These are phyloP conservation scores for Hippopotamyrus pictus DNA, from an alignment of 2,797 vertebrate genomes.

Conservation along the genomic window DNA sequence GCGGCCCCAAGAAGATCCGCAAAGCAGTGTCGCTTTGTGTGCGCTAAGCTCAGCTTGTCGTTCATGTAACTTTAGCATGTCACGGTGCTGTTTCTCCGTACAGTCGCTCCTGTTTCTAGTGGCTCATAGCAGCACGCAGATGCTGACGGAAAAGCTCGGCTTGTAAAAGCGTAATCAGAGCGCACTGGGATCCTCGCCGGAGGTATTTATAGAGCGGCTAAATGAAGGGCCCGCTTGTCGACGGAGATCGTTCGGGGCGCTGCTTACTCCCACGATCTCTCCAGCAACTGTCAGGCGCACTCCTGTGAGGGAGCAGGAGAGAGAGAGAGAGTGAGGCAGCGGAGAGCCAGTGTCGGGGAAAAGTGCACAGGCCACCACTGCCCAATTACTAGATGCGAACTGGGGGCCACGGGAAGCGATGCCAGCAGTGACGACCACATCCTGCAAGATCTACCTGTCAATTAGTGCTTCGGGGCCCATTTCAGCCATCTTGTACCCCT, in stretches of 20 bases:
- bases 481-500: conserved; percentile 31
- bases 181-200: not conserved
- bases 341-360: conserved; percentile 37
- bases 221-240: conserved; percentile 42
- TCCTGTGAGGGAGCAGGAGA: conserved; percentile 36
- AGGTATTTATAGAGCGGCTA: conserved; percentile 55
- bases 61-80: not conserved
- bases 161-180: not conserved
- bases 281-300: conserved; percentile 52
- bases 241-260: conserved; percentile 35
- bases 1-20: not conserved
- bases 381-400: conserved; percentile 58
- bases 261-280: conserved; percentile 36
- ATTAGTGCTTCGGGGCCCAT: conserved; percentile 51
- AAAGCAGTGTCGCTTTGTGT: not conserved
- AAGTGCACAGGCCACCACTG: conserved; percentile 43
- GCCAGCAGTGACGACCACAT: conserved; percentile 41
- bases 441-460: conserved; percentile 50
- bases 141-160: not conserved
- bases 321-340: conserved; percentile 31
- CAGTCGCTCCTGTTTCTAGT: not conserved
- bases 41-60: not conserved
- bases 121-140: not conserved
- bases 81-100: not conserved
- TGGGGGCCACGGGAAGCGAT: conserved; percentile 38